Base-by-base conservation (phyloP, 2,888 invertebrate genomes). In the Coelinius sp. region DNA sequence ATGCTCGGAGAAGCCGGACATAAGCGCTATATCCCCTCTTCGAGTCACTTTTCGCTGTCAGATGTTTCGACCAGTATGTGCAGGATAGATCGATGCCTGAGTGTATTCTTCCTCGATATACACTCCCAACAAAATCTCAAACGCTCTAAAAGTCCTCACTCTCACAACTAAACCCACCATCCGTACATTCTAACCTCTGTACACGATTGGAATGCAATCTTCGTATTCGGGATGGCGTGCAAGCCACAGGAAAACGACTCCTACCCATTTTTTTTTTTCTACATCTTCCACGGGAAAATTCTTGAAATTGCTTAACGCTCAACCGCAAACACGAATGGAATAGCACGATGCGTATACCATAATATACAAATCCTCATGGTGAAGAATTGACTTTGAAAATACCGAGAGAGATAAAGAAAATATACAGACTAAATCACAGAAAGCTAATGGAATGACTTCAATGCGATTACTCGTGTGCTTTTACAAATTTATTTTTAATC, bases 161-260 rank as follows among this genome's bases (percentile, higher is more conserved):
- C 2, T 49, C 41, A 24, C 64, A 31, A 20, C 25, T 22, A 25
- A 25, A 14, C 17, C 27, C n/a, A 59, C 59, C 24, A 14, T 52
- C n/a, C 24, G n/a, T 20, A 59, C 63, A 64, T 56, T 52, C n/a
- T 31, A 68, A 7, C 63, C 52, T 68, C 62, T 68, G 63, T 73
- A 68, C 64, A 74, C 66, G 62, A 71, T 71, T 68, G 76, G 75
- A 76, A 77, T 77, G 77, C 75, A 76, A 77, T 77, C 75, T 76
- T 74, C 70, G 70, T 59, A 75, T 73, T 71, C 70, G 69, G 64
- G 24, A 63, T 70, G 44, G n/a, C 52, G 68, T 59, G 59, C 66
- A 49, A 66, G 49, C 49, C 66, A 24, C 44, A 65, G 46, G 44
- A 66, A 66, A 46, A 66, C 46, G 31, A 66, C 31, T 68, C 27